Evolutionary conservation across 2,797 vertebrate genomes (phyloP).

Genomic region (Myioborus miniatus): DNA sequence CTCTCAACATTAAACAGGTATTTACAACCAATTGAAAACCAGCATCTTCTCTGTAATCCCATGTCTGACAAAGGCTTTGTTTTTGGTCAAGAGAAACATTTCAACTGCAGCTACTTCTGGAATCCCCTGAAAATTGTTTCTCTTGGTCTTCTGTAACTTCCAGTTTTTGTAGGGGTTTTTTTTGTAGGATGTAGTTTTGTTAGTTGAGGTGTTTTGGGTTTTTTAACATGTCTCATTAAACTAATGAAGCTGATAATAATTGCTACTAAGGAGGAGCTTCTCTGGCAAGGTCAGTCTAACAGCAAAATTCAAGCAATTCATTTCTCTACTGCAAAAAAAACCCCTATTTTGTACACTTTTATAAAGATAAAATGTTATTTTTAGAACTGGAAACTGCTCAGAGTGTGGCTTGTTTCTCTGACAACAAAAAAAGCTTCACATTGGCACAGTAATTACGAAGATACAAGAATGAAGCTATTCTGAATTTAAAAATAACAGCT

Average conservation of each 20-base stretch:
- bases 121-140: not conserved
- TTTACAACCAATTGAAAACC: not conserved
- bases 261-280: not conserved
- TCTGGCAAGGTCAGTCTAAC: not conserved
- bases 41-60: not conserved
- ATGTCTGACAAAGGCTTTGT: not conserved
- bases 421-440: not conserved
- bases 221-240: not conserved
- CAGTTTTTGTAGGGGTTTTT: rapidly evolving
- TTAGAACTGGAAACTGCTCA: not conserved
- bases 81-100: not conserved
- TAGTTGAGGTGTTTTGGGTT: not conserved
- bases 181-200: not conserved
- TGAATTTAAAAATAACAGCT: not conserved
- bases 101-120: not conserved
- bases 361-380: not conserved
- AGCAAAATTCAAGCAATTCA: not conserved
- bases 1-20: not conserved
- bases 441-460: not conserved
- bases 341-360: not conserved
- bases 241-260: not conserved
- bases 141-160: not conserved
- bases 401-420: not conserved
- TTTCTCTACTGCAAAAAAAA: not conserved
- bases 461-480: not conserved